Evolutionary conservation across 2,113 vertebrate species (phyloP).

Genomic region (Plectropomus leopardus): DNA sequence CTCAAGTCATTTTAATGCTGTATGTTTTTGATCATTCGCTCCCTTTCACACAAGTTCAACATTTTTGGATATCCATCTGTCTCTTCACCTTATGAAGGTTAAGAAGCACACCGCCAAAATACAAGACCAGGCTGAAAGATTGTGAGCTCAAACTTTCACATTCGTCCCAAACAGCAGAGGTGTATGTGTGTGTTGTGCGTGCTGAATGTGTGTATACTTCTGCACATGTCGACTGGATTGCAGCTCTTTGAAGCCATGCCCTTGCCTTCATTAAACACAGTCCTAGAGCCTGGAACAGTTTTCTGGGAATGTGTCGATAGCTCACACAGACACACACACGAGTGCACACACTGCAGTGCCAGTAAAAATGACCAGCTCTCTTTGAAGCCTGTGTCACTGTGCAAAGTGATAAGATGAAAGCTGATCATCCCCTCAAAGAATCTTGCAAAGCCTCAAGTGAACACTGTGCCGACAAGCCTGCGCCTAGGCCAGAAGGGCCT

Average conservation of each 20-base stretch:
- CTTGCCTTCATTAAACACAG: constrained; percentile 91
- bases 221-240: constrained; percentile 71
- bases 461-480: constrained; percentile 46
- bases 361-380: constrained; percentile 80
- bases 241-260: constrained; percentile 89
- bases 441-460: constrained; percentile 33
- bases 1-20: background rate
- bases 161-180: constrained; percentile 51
- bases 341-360: constrained; percentile 49
- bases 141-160: constrained; percentile 76
- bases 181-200: constrained; percentile 28
- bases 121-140: constrained; percentile 81
- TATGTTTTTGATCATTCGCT: constrained; percentile 27
- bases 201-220: constrained; percentile 42
- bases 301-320: constrained; percentile 86
- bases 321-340: constrained; percentile 35
- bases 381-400: constrained; percentile 84
- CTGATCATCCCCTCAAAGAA: constrained; percentile 60
- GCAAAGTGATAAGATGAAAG: constrained; percentile 79
- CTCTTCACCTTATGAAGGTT: constrained; percentile 47
- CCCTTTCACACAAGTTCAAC: constrained; percentile 1
- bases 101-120: constrained; percentile 74
- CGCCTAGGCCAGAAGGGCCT: constrained; percentile 33
- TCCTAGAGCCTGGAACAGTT: constrained; percentile 85
- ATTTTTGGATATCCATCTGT: constrained; percentile 53